Percentiles rank a stretch among this genome's conserved stretches.
Conservation (phyloP, 2,888 invertebrate genomes). For the Leucania comma region DNA sequence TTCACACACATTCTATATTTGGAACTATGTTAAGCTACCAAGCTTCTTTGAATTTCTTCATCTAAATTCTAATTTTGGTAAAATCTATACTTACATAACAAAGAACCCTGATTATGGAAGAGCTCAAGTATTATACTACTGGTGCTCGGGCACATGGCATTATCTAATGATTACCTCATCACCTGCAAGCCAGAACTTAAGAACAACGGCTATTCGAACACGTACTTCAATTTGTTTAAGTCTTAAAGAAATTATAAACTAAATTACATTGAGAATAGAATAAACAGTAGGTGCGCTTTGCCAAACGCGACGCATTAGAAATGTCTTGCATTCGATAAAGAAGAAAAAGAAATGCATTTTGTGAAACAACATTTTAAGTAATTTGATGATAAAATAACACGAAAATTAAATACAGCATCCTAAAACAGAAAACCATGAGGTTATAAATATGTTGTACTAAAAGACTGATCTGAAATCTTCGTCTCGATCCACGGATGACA, state of each 20-base stretch:
- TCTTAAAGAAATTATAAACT: slow-evolving; percentile 52
- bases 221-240: slow-evolving; percentile 55
- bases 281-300: slow-evolving; percentile 42
- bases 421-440: neutral
- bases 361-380: neutral
- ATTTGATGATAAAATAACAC: slow-evolving; percentile 2
- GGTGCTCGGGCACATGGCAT: slow-evolving; percentile 71
- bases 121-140: slow-evolving; percentile 66
- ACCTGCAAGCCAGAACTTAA: slow-evolving; percentile 46
- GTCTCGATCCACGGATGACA: slow-evolving; percentile 29
- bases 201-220: slow-evolving; percentile 45
- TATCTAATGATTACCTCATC: slow-evolving; percentile 53
- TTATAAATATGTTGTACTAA: slow-evolving; percentile 51
- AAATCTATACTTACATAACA: slow-evolving; percentile 59
- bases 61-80: slow-evolving; percentile 61
- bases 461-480: slow-evolving; percentile 34
- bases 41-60: slow-evolving; percentile 40
- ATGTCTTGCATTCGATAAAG: slow-evolving; percentile 3
- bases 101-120: slow-evolving; percentile 63
- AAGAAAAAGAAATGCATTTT: slow-evolving; percentile 16
- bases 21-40: slow-evolving; percentile 45
- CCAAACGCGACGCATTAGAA: slow-evolving; percentile 42
- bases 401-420: slow-evolving; percentile 4
- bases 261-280: slow-evolving; percentile 54
- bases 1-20: slow-evolving; percentile 49